Evolutionary conservation across 2,888 invertebrate species (phyloP), one percentile per base, ranked within the genome.

Genomic region (Metacarcinus magister): DNA sequence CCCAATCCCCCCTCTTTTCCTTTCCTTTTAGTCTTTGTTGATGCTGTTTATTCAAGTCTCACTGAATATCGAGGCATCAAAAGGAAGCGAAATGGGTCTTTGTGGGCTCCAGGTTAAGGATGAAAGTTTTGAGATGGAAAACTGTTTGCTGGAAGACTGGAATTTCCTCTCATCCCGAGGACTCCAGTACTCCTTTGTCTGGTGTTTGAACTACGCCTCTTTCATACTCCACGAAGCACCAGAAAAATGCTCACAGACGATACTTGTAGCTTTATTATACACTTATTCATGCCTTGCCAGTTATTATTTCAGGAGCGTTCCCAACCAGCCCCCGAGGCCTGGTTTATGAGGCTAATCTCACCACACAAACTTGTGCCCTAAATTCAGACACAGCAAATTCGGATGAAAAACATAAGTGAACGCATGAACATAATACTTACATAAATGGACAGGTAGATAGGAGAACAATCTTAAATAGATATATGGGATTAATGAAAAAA

Each of bases 11-110:
- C 87, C 87, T 39, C 87, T 87, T 87, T 87, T 87, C 87, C n/a
- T 87, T 87, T 87, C 87, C 87, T 87, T 87, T 87, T 87, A 87
- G 87, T 87, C 87, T 87, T 87, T 87, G 87, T 87, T 87, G 87
- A 87, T 87, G 87, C 87, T 87, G 87, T 87, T 87, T 32, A 87
- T 87, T 87, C 87, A 87, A 87, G 87, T 87, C 87, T 87, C 87
- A 39, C 39, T 87, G 87, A 87, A 87, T 87, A 87, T 87, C 87
- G 87, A 87, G 39, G 87, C 39, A 87, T 87, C 87, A 87, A 87
- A 87, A 87, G 87, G 87, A 87, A 39, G 87, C 87, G 87, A 28
- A 87, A 87, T 87, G 87, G 87, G 87, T 87, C 87, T 87, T 87
- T 87, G 87, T 87, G 87, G 87, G 87, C 87, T 87, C 87, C 87